These are phyloP conservation scores for Spermophilus dauricus DNA, from an alignment of 2,113 vertebrate species.

Conservation along the genomic window DNA sequence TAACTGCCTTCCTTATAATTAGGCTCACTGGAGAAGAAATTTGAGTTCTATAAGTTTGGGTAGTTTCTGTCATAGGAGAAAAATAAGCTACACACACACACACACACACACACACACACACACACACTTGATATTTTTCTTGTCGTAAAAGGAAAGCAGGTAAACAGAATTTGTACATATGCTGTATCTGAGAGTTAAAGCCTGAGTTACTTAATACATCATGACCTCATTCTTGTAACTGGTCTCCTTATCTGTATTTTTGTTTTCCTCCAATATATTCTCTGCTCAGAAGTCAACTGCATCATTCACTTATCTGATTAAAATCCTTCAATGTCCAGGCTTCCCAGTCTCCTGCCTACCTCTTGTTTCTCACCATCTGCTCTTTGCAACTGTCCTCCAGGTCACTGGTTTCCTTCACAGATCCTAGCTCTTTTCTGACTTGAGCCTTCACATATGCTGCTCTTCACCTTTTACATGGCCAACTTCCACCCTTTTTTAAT, in stretches of 20 bases:
- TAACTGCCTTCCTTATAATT: not conserved
- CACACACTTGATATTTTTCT: not conserved
- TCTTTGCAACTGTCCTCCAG: not conserved
- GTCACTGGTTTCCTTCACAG: fast-evolving
- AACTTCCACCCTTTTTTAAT: not conserved
- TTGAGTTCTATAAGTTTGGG: not conserved
- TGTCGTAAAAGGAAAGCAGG: not conserved
- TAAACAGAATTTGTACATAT: not conserved
- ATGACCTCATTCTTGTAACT: not conserved
- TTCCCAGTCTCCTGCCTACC: not conserved
- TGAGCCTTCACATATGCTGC: fast-evolving
- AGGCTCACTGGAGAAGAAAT: not conserved
- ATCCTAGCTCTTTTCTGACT: not conserved
- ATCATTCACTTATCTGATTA: not conserved
- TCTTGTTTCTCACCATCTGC: not conserved
- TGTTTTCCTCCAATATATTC: not conserved
- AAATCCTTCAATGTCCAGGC: not conserved
- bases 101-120: no score
- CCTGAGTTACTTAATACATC: not conserved
- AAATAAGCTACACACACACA: not conserved
- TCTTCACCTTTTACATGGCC: not conserved
- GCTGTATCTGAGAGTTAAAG: not conserved
- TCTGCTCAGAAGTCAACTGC: not conserved
- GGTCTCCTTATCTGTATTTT: not conserved
- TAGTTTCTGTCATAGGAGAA: not conserved